Percentiles rank a stretch among this genome's conserved stretches.
phyloP scores from a whole-genome alignment of 2,888 invertebrate genomes.

The Cerastoderma edule region DNA sequence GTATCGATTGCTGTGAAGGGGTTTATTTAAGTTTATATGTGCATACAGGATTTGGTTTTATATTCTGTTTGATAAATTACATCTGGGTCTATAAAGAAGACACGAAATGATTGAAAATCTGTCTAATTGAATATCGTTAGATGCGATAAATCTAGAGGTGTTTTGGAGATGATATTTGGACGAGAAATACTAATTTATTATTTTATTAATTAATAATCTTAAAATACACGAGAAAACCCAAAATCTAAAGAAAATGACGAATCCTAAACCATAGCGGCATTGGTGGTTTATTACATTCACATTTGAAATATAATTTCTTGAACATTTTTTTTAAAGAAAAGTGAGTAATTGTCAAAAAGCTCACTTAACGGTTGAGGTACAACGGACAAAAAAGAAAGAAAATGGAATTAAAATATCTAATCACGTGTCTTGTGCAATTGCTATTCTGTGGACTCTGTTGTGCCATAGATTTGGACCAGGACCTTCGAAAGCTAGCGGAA shows the following conservation, averaged over 20 bases:
- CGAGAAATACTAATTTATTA: too few species aligned
- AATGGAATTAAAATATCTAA: constrained; percentile 2
- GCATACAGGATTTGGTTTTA: too few species aligned
- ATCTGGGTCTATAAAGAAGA: too few species aligned
- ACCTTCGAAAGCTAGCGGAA: constrained; percentile 55
- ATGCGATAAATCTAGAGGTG: too few species aligned
- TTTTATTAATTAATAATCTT: too few species aligned
- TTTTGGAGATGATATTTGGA: too few species aligned
- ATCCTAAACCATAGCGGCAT: not conserved
- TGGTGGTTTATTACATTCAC: not conserved
- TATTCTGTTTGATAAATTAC: too few species aligned
- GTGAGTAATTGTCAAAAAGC: not conserved
- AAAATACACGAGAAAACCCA: too few species aligned
- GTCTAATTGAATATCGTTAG: too few species aligned
- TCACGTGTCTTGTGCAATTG: constrained; percentile 4
- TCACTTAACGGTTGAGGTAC: too few species aligned
- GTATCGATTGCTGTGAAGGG: not conserved
- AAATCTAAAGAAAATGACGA: not conserved
- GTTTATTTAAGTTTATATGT: too few species aligned
- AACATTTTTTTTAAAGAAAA: not conserved
- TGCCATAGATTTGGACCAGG: constrained; percentile 51
- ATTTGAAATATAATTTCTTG: not conserved
- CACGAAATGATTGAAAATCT: too few species aligned
- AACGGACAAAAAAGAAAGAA: not conserved
- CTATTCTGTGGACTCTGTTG: constrained; percentile 27